Base-by-base conservation (phyloP, 2,888 invertebrate species). In the Disparrhopalites patrizii region DNA sequence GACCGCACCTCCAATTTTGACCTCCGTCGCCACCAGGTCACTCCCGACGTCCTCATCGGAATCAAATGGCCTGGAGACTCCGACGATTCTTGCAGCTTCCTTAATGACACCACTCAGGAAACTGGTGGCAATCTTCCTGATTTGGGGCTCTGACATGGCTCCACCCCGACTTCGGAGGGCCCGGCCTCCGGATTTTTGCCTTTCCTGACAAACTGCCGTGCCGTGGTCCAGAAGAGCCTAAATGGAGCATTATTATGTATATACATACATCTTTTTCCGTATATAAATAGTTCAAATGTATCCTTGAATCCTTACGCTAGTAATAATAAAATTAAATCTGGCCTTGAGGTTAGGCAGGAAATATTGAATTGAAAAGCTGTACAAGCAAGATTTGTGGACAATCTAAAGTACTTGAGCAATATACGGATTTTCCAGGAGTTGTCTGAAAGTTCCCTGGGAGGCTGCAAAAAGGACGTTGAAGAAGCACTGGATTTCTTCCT, bases 31-130 rank as follows among this genome's bases (percentile, higher is more conserved):
- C 1, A n/a, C 28, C 4, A 55, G 18, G 31, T 63, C 56, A 28
- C 25, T 52, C 31, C 13, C 43, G 43, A 43, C 27, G 18, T 40
- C 27, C 8, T 58, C 56, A 23, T 63, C 47, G n/a, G 36, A 3
- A 15, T 70, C 65, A n/a, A 71, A 72, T 13, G 75, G 75, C 66
- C 71, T 72, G 3, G 71, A 68, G 10, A 61, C 51, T 5, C 70
- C 72, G 51, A 74, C 57, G 2, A 72, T 38, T 28, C 68, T 33
- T 18, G 68, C 74, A 31, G 74, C 68, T n/a, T 67, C 68, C 18
- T 50, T 8, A 25, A 73, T 50, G 5, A 68, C 63, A 13, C 70
- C 71, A 38, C 71, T 65, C 20, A 74, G 18, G 33, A 74, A 74
- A 23, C 64, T 64, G 1, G 67, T 60, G 2, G 65, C 65, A n/a